These are phyloP conservation scores for Scelioninae gen. 2 DNA, from an alignment of 2,888 invertebrate genomes.

Conservation along the genomic window DNA sequence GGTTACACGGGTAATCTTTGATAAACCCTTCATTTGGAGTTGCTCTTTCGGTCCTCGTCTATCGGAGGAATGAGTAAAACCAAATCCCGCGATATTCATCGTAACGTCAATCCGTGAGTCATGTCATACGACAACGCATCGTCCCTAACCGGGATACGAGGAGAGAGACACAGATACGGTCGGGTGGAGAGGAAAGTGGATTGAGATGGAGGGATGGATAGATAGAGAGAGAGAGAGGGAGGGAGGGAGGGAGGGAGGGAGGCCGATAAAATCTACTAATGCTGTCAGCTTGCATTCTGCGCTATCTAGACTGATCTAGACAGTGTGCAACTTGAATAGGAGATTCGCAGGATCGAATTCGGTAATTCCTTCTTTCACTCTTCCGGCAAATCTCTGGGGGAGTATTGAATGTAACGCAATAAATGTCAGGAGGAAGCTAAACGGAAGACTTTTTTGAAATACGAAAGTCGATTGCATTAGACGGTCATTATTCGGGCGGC, in stretches of 20 bases:
- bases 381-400: constrained; percentile 50
- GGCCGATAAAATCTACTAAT: constrained; percentile 54
- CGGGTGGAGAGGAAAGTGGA: not conserved
- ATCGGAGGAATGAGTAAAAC: constrained; percentile 31
- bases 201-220: not conserved
- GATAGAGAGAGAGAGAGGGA: not conserved
- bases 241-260: not conserved
- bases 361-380: constrained; percentile 55
- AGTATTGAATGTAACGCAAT: constrained; percentile 55
- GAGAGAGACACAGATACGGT: constrained; percentile 4
- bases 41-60: constrained; percentile 32
- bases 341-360: constrained; percentile 56
- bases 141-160: constrained; percentile 37
- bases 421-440: constrained; percentile 49
- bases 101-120: constrained; percentile 50
- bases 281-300: constrained; percentile 46
- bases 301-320: constrained; percentile 53
- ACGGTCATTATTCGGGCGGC: constrained; percentile 25
- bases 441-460: constrained; percentile 38
- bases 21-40: constrained; percentile 25
- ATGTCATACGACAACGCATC: constrained; percentile 52
- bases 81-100: constrained; percentile 49
- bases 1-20: constrained; percentile 38
- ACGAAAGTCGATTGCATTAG: constrained; percentile 32
- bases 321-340: constrained; percentile 50